Percentiles rank a stretch among this genome's conserved stretches.
These are phyloP conservation scores for Phallusia fumigata DNA, from an alignment of 23 tunicate species.

Conservation along the genomic window DNA sequence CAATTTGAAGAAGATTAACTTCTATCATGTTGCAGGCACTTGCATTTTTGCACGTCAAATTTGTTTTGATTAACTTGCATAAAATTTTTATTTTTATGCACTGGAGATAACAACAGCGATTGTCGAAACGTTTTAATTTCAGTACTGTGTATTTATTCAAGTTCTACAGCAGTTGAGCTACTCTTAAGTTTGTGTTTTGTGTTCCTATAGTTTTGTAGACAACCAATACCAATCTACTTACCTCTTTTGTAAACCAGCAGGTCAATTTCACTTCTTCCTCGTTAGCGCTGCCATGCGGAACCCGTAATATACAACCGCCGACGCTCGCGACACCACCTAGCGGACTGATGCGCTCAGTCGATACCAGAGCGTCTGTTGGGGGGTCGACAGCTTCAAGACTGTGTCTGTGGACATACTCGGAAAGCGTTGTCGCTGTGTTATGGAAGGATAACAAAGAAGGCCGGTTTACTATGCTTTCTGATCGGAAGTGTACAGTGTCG, in stretches of 20 bases:
- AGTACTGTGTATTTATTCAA: too few relatives aligned
- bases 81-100: too few relatives aligned
- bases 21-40: too few relatives aligned
- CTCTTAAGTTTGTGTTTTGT: too few relatives aligned
- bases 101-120: too few relatives aligned
- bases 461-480: neutral
- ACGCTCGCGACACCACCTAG: neutral
- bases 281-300: neutral
- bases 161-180: too few relatives aligned
- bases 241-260: neutral
- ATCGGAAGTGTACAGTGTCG: too few relatives aligned
- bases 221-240: too few relatives aligned
- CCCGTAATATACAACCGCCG: neutral
- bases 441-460: neutral
- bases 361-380: neutral
- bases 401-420: neutral
- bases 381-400: neutral
- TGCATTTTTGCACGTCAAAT: too few relatives aligned
- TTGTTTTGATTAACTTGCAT: too few relatives aligned
- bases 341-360: conserved; percentile 5
- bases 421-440: neutral
- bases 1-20: neutral
- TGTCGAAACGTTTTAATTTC: too few relatives aligned
- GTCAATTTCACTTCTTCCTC: neutral
- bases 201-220: too few relatives aligned